Evolutionary conservation across 2,113 vertebrate species (phyloP), one percentile per base, ranked within the genome.

Genomic region (Sebastes schlegelii): DNA sequence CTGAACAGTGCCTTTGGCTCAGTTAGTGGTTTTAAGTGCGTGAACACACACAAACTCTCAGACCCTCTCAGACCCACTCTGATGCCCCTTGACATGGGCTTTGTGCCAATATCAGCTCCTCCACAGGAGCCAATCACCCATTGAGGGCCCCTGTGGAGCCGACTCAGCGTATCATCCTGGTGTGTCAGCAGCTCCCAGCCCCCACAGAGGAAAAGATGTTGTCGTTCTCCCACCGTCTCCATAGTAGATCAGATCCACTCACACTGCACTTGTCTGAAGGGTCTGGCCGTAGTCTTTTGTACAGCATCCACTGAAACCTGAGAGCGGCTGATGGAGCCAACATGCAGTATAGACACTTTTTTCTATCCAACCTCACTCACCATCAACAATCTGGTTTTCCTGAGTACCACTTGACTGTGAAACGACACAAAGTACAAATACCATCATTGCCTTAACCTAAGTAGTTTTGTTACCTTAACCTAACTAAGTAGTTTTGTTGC

Each of bases 181-280:
- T 74, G 86, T 73, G 80, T 93, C 91, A 91, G 88, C 85, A 84
- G 86, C 74, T 87, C 58, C 74, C 67, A 9, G 66, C 62, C 74
- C 68, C 12, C 3, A 79, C 43, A 60, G 66, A 60, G 46, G 54
- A 52, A 60, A 62, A 81, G 19, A 81, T 83, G 84, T 84, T 82
- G 72, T 66, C 55, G 46, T 55, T 82, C 76, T 64, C 51, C 45
- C 72, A 46, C 57, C 9, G 61, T 58, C 61, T 66, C 66, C 11
- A 12, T 63, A 26, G 49, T 64, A 42, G 80, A 76, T 86, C 65
- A 48, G 9, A 67, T 71, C 78, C 84, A 61, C 74, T 77, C 26
- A 11, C 11, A 5, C 69, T 81, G 58, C 67, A 5, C 51, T 46
- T 8, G 61, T 52, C 66, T 79, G 64, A 61, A 52, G 68, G 65